Percentiles rank a stretch among this genome's conserved stretches.
phyloP scores from a whole-genome alignment of 2,113 vertebrate genomes.

The Ammodytes marinus region DNA sequence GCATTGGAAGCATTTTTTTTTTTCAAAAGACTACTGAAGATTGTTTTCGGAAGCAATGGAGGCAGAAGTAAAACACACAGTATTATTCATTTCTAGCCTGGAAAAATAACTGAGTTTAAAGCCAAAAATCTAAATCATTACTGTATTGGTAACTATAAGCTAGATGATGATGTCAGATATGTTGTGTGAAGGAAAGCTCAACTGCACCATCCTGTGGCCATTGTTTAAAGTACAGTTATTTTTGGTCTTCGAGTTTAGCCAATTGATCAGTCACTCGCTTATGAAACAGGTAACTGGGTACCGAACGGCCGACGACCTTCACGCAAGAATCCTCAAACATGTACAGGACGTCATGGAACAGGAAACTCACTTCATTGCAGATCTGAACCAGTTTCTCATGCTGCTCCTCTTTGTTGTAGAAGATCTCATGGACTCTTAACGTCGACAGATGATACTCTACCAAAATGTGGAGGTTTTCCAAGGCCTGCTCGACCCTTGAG shows the following conservation, averaged over 20 bases:
- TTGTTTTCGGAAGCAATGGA: background rate
- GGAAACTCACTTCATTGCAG: background rate
- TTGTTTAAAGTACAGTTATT: background rate
- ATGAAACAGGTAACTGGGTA: background rate
- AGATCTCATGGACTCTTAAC: constrained; percentile 43
- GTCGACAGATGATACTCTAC: background rate
- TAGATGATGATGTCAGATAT: background rate
- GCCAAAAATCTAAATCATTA: background rate
- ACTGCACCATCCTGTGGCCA: constrained; percentile 41
- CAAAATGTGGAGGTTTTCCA: background rate
- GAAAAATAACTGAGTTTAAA: background rate
- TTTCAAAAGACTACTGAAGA: background rate
- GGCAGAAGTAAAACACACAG: background rate
- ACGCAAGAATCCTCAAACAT: constrained; percentile 5
- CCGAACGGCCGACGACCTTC: constrained; percentile 31
- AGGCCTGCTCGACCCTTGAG: background rate
- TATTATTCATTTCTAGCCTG: background rate
- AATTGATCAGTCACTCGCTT: background rate
- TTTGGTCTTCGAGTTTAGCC: background rate
- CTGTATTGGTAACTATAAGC: background rate
- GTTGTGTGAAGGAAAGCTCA: background rate
- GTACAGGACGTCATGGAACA: constrained; percentile 3
- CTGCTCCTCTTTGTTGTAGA: background rate
- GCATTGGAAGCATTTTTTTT: background rate
- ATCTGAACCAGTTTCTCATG: background rate